Evolutionary conservation across 2,797 vertebrate species (phyloP).

Genomic region (Graptemys geographica): DNA sequence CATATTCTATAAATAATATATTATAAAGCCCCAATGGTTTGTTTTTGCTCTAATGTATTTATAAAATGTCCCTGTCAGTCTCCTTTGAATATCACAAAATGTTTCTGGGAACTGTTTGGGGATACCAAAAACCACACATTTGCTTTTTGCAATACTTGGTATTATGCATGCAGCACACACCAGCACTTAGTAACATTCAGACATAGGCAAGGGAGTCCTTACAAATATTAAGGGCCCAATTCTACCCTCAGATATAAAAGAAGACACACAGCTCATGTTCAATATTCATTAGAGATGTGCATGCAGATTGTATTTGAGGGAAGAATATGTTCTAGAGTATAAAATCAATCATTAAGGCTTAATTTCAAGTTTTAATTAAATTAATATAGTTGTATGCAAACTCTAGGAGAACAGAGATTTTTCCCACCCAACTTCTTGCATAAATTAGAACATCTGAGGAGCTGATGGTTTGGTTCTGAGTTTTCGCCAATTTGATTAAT

Average conservation of each 20-base stretch:
- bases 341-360: background rate
- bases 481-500: background rate
- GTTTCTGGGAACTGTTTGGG: background rate
- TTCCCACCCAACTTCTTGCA: background rate
- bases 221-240: background rate
- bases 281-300: background rate
- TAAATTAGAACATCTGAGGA: background rate
- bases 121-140: background rate
- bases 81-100: slow-evolving; percentile 17
- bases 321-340: background rate
- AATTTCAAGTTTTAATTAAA: background rate
- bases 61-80: background rate
- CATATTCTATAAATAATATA: background rate
- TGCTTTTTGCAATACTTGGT: background rate
- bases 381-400: background rate
- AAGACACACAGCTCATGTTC: background rate
- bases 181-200: background rate
- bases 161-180: background rate
- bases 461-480: background rate
- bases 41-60: slow-evolving; percentile 31
- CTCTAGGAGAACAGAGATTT: background rate
- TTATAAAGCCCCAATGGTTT: background rate
- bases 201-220: background rate
- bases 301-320: background rate
- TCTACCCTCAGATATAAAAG: background rate